Evolutionary conservation across 1,140 invertebrate genomes (phyloP).

Genomic region (Hylaeus volcanicus): DNA sequence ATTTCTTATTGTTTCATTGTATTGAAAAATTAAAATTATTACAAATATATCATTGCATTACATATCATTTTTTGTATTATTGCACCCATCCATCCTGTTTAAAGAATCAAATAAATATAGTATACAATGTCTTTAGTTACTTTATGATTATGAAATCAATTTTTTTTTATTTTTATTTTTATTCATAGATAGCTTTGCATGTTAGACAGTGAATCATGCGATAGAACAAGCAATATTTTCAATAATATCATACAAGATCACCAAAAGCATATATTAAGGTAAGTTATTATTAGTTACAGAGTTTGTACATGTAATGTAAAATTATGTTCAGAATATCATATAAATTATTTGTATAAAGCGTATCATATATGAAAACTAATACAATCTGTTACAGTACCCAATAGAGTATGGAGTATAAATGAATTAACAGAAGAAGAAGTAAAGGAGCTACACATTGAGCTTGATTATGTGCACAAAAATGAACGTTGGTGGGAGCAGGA

Average conservation of each 20-base stretch:
- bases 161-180: conserved; percentile 12
- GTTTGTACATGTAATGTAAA: not conserved
- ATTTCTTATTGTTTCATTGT: not conserved
- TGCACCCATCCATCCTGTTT: not conserved
- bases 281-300: conserved; percentile 9
- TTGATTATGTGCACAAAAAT: conserved; percentile 85
- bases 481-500: conserved; percentile 93
- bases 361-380: not conserved
- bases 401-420: conserved; percentile 90
- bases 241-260: conserved; percentile 17
- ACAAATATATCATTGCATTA: not conserved
- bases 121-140: not conserved
- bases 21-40: not conserved
- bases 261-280: not conserved
- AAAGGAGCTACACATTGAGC: conserved; percentile 81
- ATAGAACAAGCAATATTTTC: conserved; percentile 23
- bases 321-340: not conserved
- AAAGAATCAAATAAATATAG: not conserved
- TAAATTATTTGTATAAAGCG: not conserved
- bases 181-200: conserved; percentile 44
- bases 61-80: not conserved
- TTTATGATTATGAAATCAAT: not conserved
- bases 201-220: conserved; percentile 25
- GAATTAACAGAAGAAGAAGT: conserved; percentile 85
- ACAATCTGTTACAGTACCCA: conserved; percentile 84